Percentiles rank a stretch among this genome's conserved stretches.
Conservation (phyloP, 2,797 vertebrate species). For the Meda fulgida region DNA sequence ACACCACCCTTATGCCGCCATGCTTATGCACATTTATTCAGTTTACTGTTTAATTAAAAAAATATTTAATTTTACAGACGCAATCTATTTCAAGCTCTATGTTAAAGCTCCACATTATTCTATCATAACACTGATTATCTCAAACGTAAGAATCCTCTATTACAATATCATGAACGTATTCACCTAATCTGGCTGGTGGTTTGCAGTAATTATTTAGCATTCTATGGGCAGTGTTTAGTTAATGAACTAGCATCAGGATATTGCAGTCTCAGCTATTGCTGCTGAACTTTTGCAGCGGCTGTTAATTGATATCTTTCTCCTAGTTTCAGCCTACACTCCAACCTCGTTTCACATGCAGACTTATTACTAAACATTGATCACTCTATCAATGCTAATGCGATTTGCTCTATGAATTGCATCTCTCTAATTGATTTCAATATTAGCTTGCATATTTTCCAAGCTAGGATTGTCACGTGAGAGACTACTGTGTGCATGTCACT, state of each 20-base stretch:
- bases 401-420: slow-evolving; percentile 43
- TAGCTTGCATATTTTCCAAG: slow-evolving; percentile 54
- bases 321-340: slow-evolving; percentile 63
- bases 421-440: slow-evolving; percentile 41
- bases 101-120: not conserved
- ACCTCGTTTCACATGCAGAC: slow-evolving; percentile 82
- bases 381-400: slow-evolving; percentile 69
- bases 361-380: slow-evolving; percentile 84
- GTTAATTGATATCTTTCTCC: slow-evolving; percentile 81
- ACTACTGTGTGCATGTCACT: slow-evolving; percentile 24
- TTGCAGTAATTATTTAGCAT: slow-evolving; percentile 69
- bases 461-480: slow-evolving; percentile 25
- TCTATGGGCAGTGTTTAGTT: slow-evolving; percentile 74
- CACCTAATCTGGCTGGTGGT: slow-evolving; percentile 13
- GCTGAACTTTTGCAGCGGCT: slow-evolving; percentile 77
- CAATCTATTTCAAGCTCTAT: not conserved
- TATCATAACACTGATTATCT: not conserved
- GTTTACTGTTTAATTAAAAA: not conserved
- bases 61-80: not conserved
- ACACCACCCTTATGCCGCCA: not conserved
- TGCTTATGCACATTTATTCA: not conserved
- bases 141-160: not conserved
- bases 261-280: slow-evolving; percentile 82
- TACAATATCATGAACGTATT: not conserved
- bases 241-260: slow-evolving; percentile 82